Evolutionary conservation across 1,140 invertebrate genomes (phyloP), one percentile per base, ranked within the genome.

Genomic region (Leptopilina clavipes): DNA sequence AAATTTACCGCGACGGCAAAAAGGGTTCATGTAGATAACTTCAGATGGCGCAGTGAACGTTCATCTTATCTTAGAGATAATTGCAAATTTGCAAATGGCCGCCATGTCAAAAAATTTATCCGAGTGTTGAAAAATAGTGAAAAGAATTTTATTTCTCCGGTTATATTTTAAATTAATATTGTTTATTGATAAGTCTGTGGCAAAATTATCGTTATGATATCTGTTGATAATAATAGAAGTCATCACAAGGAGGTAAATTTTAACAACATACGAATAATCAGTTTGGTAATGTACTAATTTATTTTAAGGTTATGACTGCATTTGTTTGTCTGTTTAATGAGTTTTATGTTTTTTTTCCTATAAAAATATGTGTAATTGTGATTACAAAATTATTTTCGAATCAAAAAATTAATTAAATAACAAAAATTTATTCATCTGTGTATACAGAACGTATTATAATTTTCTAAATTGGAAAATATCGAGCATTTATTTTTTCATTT

Each of bases 141-240:
- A 65, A 65, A 12, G n/a, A 25, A 9, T 25, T 65, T 25, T 25
- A 11, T 65, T 37, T 22, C 19, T 65, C n/a, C 17, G 59, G 25
- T 22, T 31, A 14, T 31, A 40, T 40, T 40, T 31, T 18, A 45
- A 18, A 76, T 73, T 72, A 71, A 45, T 22, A 19, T 59, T 45
- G n/a, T 71, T 76, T 71, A 14, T 22, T 6, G 71, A 45, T 54
- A 22, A 10, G 70, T 45, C 44, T 75, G 18, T 45, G 11, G 2
- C 17, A 71, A 85, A 82, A 83, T 82, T 76, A 44, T 40, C 78
- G 76, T 65, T 59, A 87, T 87, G 86, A 65, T 86, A 75, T 86
- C 83, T 10, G 43, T 83, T 71, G 82, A 86, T 44, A 79, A 76
- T 37, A 85, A 81, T 71, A 80, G 78, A 48, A 71, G 75, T 59